Conservation (phyloP, 2,888 invertebrate genomes). For the Noctua janthina region DNA sequence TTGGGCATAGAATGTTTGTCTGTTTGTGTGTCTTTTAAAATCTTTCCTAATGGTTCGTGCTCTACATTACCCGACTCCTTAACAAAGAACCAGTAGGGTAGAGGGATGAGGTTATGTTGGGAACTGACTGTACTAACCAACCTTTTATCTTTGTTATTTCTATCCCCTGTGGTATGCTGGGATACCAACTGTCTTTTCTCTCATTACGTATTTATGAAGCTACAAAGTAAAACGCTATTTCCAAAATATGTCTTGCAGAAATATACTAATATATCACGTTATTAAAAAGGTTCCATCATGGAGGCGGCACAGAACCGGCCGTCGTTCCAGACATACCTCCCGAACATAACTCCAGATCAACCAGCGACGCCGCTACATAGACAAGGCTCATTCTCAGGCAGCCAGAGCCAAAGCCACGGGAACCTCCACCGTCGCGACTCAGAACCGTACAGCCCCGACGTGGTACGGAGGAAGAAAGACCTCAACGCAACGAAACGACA, state of each 20-base stretch:
- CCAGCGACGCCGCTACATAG: slow-evolving; percentile 77
- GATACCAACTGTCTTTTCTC: background rate
- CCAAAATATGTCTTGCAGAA: background rate
- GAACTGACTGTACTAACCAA: slow-evolving; percentile 13
- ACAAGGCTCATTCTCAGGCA: slow-evolving; percentile 78
- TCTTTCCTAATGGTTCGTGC: background rate
- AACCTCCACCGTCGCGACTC: slow-evolving; percentile 83
- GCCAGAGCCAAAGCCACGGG: slow-evolving; percentile 70
- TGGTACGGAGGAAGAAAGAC: slow-evolving; percentile 84
- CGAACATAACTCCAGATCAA: slow-evolving; percentile 78
- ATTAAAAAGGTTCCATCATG: slow-evolving; percentile 91
- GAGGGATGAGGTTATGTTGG: background rate
- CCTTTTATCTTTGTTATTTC: background rate
- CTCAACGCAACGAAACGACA: slow-evolving; percentile 82
- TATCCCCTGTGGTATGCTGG: slow-evolving; percentile 21
- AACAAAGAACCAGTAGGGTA: background rate
- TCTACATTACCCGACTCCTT: background rate
- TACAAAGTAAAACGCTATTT: slow-evolving; percentile 9
- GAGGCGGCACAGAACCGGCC: slow-evolving; percentile 92
- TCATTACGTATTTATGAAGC: background rate
- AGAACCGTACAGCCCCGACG: slow-evolving; percentile 85
- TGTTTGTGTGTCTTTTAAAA: slow-evolving; percentile 8
- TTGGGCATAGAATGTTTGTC: slow-evolving; percentile 21
- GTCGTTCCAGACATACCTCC: slow-evolving; percentile 88
- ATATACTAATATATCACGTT: slow-evolving; percentile 1